These are phyloP conservation scores for Trachymyrmex septentrionalis DNA, from an alignment of 1,140 invertebrate genomes.

Conservation along the genomic window DNA sequence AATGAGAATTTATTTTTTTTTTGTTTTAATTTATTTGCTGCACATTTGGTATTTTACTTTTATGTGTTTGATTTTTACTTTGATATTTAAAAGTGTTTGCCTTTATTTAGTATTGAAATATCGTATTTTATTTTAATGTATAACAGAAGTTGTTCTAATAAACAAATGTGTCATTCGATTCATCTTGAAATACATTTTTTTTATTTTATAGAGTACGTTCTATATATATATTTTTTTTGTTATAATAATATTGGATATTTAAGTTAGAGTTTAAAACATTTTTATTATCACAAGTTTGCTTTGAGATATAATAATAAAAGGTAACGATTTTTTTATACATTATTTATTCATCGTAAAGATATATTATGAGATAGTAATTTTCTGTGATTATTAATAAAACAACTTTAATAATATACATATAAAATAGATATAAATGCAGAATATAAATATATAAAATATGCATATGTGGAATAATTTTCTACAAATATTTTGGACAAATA, in stretches of 20 bases:
- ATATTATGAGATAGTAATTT: background rate
- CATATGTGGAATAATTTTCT: background rate
- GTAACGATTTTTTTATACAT: constrained; percentile 18
- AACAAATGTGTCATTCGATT: background rate
- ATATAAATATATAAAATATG: background rate
- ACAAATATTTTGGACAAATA: background rate
- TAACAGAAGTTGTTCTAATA: constrained; percentile 6
- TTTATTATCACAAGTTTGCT: background rate
- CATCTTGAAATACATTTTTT: background rate
- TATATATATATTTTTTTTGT: background rate
- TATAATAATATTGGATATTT: constrained; percentile 23
- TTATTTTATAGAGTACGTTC: background rate
- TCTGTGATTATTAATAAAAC: background rate
- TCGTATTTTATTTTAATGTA: background rate
- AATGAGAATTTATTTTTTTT: background rate
- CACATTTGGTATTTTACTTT: background rate
- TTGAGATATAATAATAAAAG: background rate
- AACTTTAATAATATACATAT: background rate
- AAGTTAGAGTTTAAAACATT: background rate
- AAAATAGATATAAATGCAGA: background rate
- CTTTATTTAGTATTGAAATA: background rate
- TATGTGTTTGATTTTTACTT: constrained; percentile 11
- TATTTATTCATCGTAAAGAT: constrained; percentile 3
- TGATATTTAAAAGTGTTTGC: constrained; percentile 7
- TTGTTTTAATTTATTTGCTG: background rate